Evolutionary conservation across 2,888 invertebrate species (phyloP), one percentile per base, ranked within the genome.

Genomic region (Campoplex capitator): DNA sequence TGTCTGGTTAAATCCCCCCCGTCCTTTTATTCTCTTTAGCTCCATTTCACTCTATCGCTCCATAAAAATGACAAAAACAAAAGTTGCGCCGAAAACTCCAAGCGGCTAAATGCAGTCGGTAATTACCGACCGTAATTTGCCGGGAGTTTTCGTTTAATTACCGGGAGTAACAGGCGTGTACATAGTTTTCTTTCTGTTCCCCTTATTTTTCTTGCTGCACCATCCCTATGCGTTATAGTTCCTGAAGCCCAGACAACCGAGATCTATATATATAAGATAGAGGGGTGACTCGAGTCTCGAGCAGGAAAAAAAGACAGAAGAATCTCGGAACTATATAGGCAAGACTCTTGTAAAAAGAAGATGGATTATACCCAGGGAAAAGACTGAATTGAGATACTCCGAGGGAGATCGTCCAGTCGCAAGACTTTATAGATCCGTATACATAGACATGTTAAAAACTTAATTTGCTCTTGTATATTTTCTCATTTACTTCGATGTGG

Each of bases 81-180:
- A 68, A 38, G 76, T 28, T 86, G 70, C 71, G 80, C 78, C 80
- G 68, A 67, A 74, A 85, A 75, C 82, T 65, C 71, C 16, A 54
- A 73, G 38, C 71, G 77, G 74, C 86, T 88, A 90, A 90, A 89
- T 85, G 76, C 85, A 84, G 80, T 84, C 82, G 84, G 85, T 89
- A 89, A 90, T 91, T 90, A 88, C 88, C 87, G 67, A 82, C 68
- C 86, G 88, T 89, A 89, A 90, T 90, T 90, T 86, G 87, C 89
- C 88, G 83, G 82, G 80, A 89, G 89, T 90, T 91, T 89, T 87
- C 88, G 89, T 89, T 91, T 90, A 89, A 90, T 91, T 91, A 90
- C 89, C 89, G 85, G 85, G 89, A 89, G 89, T 88, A 89, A 88
- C 62, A 62, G 32, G 62, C 62, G 32, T 32, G 1, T 28, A 13